These are phyloP conservation scores for Pardalotus punctatus DNA, from an alignment of 2,113 vertebrate species.

Conservation along the genomic window DNA sequence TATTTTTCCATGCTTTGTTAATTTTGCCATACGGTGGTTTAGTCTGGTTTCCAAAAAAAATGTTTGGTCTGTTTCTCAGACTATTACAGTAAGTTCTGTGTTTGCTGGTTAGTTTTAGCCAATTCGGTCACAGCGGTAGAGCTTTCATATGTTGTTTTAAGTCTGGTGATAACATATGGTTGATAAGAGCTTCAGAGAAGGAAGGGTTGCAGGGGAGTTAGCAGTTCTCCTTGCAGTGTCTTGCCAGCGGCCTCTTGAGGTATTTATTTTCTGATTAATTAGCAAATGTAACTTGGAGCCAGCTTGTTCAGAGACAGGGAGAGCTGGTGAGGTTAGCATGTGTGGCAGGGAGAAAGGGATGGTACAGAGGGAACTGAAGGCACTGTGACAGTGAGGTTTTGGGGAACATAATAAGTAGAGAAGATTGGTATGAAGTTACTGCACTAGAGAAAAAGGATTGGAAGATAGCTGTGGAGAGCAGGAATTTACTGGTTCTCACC, in stretches of 20 bases:
- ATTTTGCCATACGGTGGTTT: neutral
- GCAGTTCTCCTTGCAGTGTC: neutral
- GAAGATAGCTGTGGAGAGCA: neutral
- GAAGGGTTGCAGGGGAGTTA: neutral
- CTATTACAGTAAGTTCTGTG: neutral
- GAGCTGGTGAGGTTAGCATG: neutral
- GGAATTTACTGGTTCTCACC: neutral
- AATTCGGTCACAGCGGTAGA: neutral
- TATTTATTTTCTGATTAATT: neutral
- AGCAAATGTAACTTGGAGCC: neutral
- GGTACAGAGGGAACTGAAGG: neutral
- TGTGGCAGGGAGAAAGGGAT: neutral
- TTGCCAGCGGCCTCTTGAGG: neutral
- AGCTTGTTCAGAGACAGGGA: neutral
- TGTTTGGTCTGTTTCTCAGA: neutral
- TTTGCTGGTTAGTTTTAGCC: neutral
- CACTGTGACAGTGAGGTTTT: neutral
- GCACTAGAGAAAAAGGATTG: neutral
- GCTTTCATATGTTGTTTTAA: neutral
- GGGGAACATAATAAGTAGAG: neutral
- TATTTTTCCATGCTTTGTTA: neutral
- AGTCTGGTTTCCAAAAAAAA: neutral
- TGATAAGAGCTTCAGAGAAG: neutral
- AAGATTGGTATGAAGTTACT: neutral
- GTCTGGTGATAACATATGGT: neutral